Conservation (phyloP, 92 coral and sea anemone species). For the Umimayanthus kanabou region DNA sequence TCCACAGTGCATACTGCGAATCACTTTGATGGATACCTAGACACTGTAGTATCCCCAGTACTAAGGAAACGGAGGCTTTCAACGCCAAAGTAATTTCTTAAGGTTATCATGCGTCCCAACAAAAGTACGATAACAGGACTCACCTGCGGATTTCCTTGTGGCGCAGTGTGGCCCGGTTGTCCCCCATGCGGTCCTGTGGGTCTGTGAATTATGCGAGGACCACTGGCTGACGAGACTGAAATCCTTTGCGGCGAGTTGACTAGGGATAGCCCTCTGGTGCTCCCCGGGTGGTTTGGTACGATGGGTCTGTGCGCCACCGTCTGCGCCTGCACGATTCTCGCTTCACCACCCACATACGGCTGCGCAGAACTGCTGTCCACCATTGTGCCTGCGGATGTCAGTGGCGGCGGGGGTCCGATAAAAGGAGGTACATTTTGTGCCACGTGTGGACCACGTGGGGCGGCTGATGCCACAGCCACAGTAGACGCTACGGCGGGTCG, state of each 20-base stretch:
- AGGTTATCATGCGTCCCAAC: too few relatives aligned
- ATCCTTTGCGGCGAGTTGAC: conserved; percentile 12
- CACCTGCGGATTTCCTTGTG: conserved; percentile 47
- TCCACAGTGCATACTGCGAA: too few relatives aligned
- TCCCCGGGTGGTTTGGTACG: conserved; percentile 66
- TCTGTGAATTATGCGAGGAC: conserved; percentile 33
- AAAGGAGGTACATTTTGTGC: conserved; percentile 21
- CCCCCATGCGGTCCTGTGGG: conserved; percentile 51
- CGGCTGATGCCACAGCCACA: conserved; percentile 2
- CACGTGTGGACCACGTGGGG: conserved; percentile 9
- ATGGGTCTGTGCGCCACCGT: conserved; percentile 67
- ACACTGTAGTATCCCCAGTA: too few relatives aligned
- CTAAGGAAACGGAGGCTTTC: too few relatives aligned
- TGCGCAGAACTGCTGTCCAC: not conserved
- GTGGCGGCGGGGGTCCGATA: conserved; percentile 34
- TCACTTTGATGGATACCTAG: too few relatives aligned
- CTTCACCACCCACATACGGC: conserved; percentile 24
- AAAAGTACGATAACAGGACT: not conserved
- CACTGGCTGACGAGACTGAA: not conserved
- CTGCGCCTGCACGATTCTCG: conserved; percentile 33
- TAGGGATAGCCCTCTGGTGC: conserved; percentile 54
- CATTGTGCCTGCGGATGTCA: conserved; percentile 29
- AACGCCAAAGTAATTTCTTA: too few relatives aligned
- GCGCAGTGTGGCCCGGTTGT: conserved; percentile 42
- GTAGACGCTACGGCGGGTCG: not conserved